Conservation (phyloP, 1,140 invertebrate genomes). For the Hermatobates lingyangjiaoensis region DNA sequence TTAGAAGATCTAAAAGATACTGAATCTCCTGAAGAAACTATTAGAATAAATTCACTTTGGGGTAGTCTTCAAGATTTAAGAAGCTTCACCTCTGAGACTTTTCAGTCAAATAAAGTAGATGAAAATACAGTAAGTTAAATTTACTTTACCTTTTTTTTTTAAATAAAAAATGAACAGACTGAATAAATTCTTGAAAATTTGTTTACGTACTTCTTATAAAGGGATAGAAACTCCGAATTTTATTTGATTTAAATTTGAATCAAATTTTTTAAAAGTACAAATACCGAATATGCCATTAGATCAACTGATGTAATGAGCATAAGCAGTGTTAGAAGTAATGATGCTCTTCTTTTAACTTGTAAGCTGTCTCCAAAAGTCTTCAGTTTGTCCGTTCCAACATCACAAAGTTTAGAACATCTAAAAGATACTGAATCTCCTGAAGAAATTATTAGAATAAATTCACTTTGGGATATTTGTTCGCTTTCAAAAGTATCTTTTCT, state of each 20-base stretch:
- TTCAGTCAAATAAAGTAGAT: neutral
- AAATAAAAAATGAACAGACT: no score
- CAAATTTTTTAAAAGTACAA: no score
- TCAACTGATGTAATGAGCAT: conserved; percentile 19
- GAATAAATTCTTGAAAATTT: no score
- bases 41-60: conserved; percentile 25
- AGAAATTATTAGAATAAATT: conserved; percentile 10
- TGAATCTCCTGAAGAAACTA: conserved; percentile 17
- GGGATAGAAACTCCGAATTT: no score
- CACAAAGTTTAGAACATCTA: conserved; percentile 36
- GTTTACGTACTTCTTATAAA: no score
- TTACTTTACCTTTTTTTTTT: no score
- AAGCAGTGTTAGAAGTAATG: conserved; percentile 17
- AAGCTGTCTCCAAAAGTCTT: conserved; percentile 40
- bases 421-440: conserved; percentile 23
- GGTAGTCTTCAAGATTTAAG: conserved; percentile 37
- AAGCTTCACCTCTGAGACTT: conserved; percentile 20
- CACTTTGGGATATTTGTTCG: conserved; percentile 35
- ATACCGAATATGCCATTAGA: conserved; percentile 3
- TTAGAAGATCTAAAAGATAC: conserved; percentile 33
- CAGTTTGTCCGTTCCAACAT: conserved; percentile 17
- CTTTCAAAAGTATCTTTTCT: no score
- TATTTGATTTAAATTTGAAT: no score
- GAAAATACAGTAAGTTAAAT: no score
- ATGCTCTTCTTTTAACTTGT: conserved; percentile 17